Percentiles rank a stretch among this genome's conserved stretches.
These are phyloP conservation scores for Rhinophrynus dorsalis DNA, from an alignment of 2,797 vertebrate species.

Conservation along the genomic window DNA sequence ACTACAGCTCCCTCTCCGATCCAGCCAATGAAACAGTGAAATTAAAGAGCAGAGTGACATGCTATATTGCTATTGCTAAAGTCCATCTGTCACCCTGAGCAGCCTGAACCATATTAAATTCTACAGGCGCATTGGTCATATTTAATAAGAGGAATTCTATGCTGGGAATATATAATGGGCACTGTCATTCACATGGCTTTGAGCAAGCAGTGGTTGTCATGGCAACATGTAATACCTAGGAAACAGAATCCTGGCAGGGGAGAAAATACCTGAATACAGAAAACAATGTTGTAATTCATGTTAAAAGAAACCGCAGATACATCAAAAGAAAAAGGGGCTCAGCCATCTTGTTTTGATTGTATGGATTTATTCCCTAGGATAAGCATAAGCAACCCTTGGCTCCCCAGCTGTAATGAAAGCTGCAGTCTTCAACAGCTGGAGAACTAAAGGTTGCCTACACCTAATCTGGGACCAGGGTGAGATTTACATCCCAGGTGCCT, in stretches of 20 bases:
- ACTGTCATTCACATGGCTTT: conserved; percentile 22
- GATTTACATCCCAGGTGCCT: too few species aligned
- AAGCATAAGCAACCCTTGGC: too few species aligned
- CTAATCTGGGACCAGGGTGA: too few species aligned
- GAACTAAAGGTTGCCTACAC: too few species aligned
- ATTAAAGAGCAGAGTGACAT: conserved; percentile 1
- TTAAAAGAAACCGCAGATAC: too few species aligned
- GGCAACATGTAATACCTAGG: conserved; percentile 29
- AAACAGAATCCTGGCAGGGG: neutral
- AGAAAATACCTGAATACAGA: neutral
- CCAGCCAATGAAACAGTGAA: too few species aligned
- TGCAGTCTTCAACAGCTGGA: too few species aligned
- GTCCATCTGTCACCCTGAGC: conserved; percentile 4
- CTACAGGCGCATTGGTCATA: neutral
- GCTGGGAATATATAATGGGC: conserved; percentile 40
- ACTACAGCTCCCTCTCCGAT: too few species aligned
- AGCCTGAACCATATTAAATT: conserved; percentile 9
- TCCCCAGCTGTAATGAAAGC: too few species aligned
- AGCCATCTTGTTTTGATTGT: neutral
- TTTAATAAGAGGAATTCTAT: conserved; percentile 22
- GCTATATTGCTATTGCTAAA: neutral
- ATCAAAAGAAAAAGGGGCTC: too few species aligned
- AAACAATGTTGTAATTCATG: too few species aligned
- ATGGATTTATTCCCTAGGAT: too few species aligned
- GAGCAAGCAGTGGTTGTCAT: conserved; percentile 27